Percentiles rank a stretch among this genome's conserved stretches.
Evolutionary conservation across 2,888 invertebrate genomes (phyloP).

Genomic region (Apocheima hispidaria): DNA sequence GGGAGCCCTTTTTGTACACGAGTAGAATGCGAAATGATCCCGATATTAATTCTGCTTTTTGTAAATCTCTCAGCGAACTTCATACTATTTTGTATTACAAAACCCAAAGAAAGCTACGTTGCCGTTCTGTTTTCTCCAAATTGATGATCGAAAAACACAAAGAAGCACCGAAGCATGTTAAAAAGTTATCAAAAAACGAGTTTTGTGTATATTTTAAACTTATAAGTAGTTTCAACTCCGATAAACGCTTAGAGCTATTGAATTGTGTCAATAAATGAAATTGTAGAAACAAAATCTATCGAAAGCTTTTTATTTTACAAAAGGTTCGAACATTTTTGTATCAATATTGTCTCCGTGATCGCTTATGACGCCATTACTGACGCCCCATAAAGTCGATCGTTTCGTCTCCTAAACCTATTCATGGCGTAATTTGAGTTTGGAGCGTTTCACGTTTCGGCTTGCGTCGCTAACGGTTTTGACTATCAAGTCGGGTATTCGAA

Average conservation of each 20-base stretch:
- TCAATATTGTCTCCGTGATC: constrained; percentile 45
- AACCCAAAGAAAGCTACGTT: constrained; percentile 42
- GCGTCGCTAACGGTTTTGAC: constrained; percentile 41
- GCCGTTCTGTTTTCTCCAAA: constrained; percentile 47
- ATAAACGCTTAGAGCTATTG: constrained; percentile 26
- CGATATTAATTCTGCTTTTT: constrained; percentile 75
- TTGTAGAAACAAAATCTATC: constrained; percentile 41
- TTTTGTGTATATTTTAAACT: constrained; percentile 37
- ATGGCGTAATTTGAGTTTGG: constrained; percentile 46
- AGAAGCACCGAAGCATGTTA: constrained; percentile 38
- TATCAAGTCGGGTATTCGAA: constrained; percentile 59
- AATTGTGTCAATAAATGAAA: constrained; percentile 41
- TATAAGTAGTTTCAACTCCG: constrained; percentile 12
- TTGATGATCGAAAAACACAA: constrained; percentile 45
- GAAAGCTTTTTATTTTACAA: constrained; percentile 42
- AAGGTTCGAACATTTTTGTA: constrained; percentile 44
- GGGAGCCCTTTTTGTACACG: constrained; percentile 76
- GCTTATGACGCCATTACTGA: constrained; percentile 43
- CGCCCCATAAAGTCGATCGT: constrained; percentile 44
- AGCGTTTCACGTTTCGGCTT: constrained; percentile 55
- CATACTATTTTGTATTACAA: constrained; percentile 59
- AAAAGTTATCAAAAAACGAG: constrained; percentile 38
- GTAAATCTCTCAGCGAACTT: constrained; percentile 55
- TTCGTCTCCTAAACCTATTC: constrained; percentile 43
- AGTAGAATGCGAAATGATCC: constrained; percentile 76